Conservation (phyloP, 2,888 invertebrate genomes). For the Synergus gifuensis region DNA sequence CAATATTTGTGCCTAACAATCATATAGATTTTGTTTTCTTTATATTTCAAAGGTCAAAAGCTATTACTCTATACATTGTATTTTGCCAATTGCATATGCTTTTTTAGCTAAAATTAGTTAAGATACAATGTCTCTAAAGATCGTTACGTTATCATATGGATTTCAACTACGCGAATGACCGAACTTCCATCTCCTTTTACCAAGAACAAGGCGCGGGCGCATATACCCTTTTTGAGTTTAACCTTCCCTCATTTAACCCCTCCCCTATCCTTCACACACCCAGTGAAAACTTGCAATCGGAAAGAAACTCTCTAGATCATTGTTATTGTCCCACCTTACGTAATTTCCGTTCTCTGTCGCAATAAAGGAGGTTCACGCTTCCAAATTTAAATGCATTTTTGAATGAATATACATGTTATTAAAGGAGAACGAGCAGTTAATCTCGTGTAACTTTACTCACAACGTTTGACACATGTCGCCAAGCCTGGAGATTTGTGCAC, state of each 20-base stretch:
- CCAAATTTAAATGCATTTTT: not conserved
- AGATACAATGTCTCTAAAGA: too few relatives aligned
- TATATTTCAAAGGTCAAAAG: too few relatives aligned
- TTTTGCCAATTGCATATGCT: too few relatives aligned
- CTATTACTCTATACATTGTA: too few relatives aligned
- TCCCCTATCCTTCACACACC: not conserved
- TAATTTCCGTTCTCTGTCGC: not conserved
- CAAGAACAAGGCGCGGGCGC: slow-evolving; percentile 19
- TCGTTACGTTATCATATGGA: not conserved
- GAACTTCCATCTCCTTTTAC: not conserved
- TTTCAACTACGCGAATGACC: not conserved
- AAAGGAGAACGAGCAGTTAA: not conserved
- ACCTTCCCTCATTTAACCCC: slow-evolving; percentile 4
- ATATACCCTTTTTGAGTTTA: slow-evolving; percentile 1
- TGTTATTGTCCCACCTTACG: not conserved
- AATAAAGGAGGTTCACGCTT: not conserved
- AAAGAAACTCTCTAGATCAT: not conserved
- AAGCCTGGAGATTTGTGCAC: slow-evolving; percentile 81
- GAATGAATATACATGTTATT: not conserved
- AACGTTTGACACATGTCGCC: slow-evolving; percentile 80
- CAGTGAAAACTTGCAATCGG: not conserved
- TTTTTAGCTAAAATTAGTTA: too few relatives aligned
- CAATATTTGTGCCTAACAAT: too few relatives aligned
- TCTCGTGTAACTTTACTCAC: slow-evolving; percentile 76
- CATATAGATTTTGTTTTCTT: too few relatives aligned